Conservation (phyloP, 2,113 vertebrate genomes). For the Beaufortia kweichowensis region DNA sequence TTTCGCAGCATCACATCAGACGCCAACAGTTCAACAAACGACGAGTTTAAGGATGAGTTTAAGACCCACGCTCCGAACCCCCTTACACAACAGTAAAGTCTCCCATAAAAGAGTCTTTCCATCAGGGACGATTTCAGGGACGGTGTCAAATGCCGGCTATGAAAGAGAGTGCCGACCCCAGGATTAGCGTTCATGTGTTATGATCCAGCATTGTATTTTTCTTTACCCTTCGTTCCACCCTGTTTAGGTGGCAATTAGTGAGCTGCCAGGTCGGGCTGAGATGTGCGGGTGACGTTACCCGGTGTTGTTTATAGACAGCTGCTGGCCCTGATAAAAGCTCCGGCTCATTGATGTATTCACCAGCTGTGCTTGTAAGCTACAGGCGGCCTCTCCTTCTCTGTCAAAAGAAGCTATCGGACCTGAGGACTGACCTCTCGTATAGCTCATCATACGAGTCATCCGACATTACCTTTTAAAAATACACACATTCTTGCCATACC, state of each 20-base stretch:
- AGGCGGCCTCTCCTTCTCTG: conserved; percentile 32
- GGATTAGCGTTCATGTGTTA: conserved; percentile 53
- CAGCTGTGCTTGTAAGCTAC: conserved; percentile 67
- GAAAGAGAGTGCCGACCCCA: conserved; percentile 45
- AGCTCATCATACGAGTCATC: neutral
- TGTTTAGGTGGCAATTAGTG: conserved; percentile 66
- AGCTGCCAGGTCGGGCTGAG: conserved; percentile 55
- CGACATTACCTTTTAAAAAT: neutral
- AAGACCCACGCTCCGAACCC: conserved; percentile 21
- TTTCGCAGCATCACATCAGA: conserved; percentile 26
- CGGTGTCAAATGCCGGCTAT: conserved; percentile 59
- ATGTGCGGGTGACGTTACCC: conserved; percentile 61
- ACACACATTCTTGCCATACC: no score
- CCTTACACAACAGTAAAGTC: conserved; percentile 39
- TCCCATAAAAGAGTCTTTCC: conserved; percentile 46
- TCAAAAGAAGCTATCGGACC: conserved; percentile 29
- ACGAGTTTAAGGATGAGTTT: no score
- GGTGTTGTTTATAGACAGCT: conserved; percentile 69
- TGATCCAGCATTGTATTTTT: conserved; percentile 66
- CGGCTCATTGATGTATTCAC: conserved; percentile 65
- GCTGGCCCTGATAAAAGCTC: conserved; percentile 62
- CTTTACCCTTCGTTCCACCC: conserved; percentile 63
- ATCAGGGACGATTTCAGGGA: conserved; percentile 29
- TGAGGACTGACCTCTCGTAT: conserved; percentile 14
- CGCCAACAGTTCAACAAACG: conserved; percentile 48